Conservation (phyloP, 2,888 invertebrate genomes). For the Scotopteryx bipunctaria region DNA sequence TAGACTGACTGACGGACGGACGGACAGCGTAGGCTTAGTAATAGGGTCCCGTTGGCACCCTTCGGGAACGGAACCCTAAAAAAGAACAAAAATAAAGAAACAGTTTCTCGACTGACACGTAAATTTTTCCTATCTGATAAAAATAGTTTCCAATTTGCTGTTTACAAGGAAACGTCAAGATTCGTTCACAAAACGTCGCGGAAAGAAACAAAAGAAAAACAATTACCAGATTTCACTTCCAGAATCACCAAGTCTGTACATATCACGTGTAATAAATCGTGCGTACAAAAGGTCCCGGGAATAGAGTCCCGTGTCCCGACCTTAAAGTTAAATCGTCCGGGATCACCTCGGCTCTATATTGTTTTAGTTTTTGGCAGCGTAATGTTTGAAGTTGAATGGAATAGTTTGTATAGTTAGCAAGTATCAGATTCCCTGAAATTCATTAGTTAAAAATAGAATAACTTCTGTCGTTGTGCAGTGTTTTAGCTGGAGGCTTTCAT, state of each 20-base stretch:
- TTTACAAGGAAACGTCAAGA: no score
- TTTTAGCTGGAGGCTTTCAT: no score
- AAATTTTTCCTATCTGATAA: no score
- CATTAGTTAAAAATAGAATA: not conserved
- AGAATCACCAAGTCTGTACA: constrained; percentile 9
- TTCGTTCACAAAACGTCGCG: no score
- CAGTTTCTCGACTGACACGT: no score
- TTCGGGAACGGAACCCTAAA: no score
- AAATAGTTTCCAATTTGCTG: no score
- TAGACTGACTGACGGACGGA: no score
- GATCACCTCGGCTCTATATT: constrained; percentile 41
- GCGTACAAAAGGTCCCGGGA: constrained; percentile 29
- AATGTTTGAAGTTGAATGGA: constrained; percentile 29
- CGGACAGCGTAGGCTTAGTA: no score
- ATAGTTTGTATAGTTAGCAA: constrained; percentile 28
- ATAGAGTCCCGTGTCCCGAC: constrained; percentile 30
- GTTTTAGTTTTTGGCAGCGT: constrained; percentile 41
- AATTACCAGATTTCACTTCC: not conserved
- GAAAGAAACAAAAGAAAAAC: no score
- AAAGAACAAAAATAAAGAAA: no score
- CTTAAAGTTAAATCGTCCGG: constrained; percentile 45
- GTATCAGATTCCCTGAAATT: not conserved
- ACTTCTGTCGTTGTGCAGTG: not conserved
- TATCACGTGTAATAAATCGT: constrained; percentile 37
- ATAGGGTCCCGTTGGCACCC: no score